These are phyloP conservation scores for Corydoras maculifer DNA, from an alignment of 2,113 vertebrate genomes.

Conservation along the genomic window DNA sequence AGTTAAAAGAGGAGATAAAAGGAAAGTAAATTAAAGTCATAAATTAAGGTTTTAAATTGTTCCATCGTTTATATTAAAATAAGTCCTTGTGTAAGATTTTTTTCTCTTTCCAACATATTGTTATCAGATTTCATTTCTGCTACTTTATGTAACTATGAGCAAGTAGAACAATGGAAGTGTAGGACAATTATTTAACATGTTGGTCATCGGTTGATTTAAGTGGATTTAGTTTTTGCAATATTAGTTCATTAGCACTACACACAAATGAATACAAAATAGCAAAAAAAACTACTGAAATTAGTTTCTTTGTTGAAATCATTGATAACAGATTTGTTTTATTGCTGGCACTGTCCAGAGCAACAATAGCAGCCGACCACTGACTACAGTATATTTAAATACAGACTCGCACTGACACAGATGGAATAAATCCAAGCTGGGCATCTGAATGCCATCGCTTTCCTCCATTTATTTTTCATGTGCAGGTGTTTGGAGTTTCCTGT, in stretches of 20 bases:
- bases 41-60: constrained; percentile 8
- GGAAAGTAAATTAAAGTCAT: constrained; percentile 16
- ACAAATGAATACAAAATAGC: background rate
- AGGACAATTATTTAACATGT: no score
- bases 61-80: no score
- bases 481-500: constrained; percentile 29
- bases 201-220: no score
- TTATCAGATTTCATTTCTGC: no score
- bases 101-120: no score
- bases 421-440: background rate
- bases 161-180: no score
- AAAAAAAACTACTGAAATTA: background rate
- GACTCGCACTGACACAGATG: background rate
- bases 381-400: background rate
- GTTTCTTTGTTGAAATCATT: constrained; percentile 1
- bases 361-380: background rate
- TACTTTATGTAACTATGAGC: no score
- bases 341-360: background rate
- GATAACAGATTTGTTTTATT: constrained; percentile 19
- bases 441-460: constrained; percentile 22
- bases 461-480: constrained; percentile 9
- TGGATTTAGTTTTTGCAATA: background rate
- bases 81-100: no score
- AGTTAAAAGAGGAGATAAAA: constrained; percentile 3
- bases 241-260: constrained; percentile 10